These are phyloP conservation scores for Heliconius congener DNA, from an alignment of 1,140 invertebrate genomes.

Conservation along the genomic window DNA sequence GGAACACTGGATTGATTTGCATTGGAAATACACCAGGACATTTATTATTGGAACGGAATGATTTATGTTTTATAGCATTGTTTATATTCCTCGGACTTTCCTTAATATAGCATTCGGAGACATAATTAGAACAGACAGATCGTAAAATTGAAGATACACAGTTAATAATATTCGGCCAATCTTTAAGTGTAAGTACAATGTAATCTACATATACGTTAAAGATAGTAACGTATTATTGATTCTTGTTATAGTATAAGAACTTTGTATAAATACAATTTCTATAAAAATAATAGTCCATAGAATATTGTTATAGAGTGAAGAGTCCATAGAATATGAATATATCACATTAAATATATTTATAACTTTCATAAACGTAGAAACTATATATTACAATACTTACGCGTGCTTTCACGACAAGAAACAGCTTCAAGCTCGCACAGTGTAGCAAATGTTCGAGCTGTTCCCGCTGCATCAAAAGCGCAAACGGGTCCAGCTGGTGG, in stretches of 20 bases:
- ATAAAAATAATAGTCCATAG: no score
- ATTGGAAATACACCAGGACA: slow-evolving; percentile 25
- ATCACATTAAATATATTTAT: no score
- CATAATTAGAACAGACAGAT: slow-evolving; percentile 1
- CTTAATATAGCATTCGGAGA: slow-evolving; percentile 1
- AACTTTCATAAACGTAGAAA: not conserved
- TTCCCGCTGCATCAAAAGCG: slow-evolving; percentile 79
- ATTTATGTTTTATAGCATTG: slow-evolving; percentile 11
- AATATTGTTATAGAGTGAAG: no score
- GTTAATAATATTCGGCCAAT: slow-evolving; percentile 7
- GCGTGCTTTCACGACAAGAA: slow-evolving; percentile 79
- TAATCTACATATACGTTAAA: no score
- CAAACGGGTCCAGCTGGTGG: slow-evolving; percentile 79
- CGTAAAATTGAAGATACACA: not conserved
- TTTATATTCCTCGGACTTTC: not conserved
- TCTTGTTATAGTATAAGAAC: no score
- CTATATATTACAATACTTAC: slow-evolving; percentile 56
- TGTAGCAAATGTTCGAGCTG: slow-evolving; percentile 79
- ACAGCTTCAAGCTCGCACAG: slow-evolving; percentile 78
- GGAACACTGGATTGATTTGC: slow-evolving; percentile 22
- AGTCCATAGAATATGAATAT: no score
- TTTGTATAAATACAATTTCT: no score
- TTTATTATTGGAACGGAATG: slow-evolving; percentile 29
- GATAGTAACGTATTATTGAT: no score
- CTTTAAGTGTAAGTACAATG: no score